Conservation (phyloP, 2,797 vertebrate species). For the Uromys caudimaculatus region DNA sequence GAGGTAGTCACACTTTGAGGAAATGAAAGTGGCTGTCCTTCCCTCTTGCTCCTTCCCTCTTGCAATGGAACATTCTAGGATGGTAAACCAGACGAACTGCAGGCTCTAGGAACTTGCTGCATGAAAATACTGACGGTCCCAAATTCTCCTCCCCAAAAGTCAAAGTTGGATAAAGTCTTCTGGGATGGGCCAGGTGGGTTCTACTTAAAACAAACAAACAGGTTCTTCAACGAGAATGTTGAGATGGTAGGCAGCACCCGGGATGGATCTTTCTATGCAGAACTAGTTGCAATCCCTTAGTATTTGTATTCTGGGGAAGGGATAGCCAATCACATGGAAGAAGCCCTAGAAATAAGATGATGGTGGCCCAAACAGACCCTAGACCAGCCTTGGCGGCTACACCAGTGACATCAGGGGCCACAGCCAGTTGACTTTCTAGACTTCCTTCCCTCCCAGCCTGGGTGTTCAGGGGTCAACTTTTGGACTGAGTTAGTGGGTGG, state of each 20-base stretch:
- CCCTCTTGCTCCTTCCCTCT: accelerated
- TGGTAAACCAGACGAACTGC: neutral
- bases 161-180: neutral
- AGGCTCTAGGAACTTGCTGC: neutral
- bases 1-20: neutral
- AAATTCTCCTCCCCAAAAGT: neutral
- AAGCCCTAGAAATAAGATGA: neutral
- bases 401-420: neutral
- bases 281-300: neutral
- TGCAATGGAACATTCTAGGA: neutral
- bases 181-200: neutral
- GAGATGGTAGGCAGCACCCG: neutral
- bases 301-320: neutral
- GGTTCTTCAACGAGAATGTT: neutral
- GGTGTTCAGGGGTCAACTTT: neutral
- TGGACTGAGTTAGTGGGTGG: accelerated
- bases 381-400: neutral
- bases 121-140: neutral
- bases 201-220: neutral
- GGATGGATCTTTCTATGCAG: neutral
- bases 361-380: neutral
- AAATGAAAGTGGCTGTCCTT: neutral
- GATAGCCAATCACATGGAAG: neutral
- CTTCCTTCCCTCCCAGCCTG: neutral
- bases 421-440: no score